These are phyloP conservation scores for Pheosia gnoma DNA, from an alignment of 2,888 invertebrate genomes.

Conservation along the genomic window DNA sequence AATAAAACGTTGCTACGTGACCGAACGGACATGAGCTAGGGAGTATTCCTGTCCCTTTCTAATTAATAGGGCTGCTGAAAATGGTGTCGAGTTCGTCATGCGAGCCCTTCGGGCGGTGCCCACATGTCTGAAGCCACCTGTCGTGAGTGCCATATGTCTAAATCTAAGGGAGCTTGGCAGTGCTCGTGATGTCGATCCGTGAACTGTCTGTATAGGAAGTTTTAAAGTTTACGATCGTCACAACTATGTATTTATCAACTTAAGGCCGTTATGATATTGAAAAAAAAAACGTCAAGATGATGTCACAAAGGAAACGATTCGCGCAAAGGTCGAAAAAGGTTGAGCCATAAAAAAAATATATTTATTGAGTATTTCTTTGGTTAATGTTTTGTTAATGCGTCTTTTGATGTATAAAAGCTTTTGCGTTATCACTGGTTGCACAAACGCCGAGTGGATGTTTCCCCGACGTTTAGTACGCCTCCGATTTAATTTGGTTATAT, in stretches of 20 bases:
- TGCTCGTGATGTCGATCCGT: constrained; percentile 28
- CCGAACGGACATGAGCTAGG: constrained; percentile 47
- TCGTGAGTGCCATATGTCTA: constrained; percentile 58
- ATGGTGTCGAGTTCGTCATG: constrained; percentile 51
- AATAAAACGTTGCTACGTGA: constrained; percentile 51
- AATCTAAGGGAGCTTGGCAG: constrained; percentile 40
- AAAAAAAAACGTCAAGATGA: constrained; percentile 24
- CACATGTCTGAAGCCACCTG: constrained; percentile 75
- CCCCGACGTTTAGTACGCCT: constrained; percentile 38
- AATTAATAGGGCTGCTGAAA: constrained; percentile 40
- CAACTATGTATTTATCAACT: constrained; percentile 25
- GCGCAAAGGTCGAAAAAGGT: constrained; percentile 42
- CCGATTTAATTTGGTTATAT: constrained; percentile 49
- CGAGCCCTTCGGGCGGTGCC: constrained; percentile 68
- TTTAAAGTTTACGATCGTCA: constrained; percentile 30
- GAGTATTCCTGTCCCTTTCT: constrained; percentile 55
- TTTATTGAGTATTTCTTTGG: constrained; percentile 45
- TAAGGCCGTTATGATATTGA: constrained; percentile 23
- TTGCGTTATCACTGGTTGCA: constrained; percentile 57
- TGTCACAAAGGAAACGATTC: constrained; percentile 22
- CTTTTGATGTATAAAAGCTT: constrained; percentile 64
- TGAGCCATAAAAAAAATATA: constrained; percentile 35
- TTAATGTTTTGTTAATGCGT: constrained; percentile 51
- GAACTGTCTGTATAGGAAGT: constrained; percentile 57
- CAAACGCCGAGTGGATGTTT: constrained; percentile 53